Conservation (phyloP, 2,888 invertebrate species). For the Keiferia lycopersicella region DNA sequence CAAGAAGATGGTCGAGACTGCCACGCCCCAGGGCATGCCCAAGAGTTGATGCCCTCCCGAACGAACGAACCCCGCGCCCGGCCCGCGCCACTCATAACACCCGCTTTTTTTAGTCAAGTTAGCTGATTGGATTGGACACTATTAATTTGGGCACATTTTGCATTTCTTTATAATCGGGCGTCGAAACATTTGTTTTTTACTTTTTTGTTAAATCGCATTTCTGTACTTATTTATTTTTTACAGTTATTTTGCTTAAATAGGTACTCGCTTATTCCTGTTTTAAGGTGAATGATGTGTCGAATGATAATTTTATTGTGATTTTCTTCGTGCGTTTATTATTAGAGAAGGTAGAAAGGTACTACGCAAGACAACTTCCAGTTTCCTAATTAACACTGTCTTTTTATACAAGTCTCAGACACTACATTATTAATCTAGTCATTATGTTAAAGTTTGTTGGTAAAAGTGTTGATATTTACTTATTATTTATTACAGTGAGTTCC, state of each 20-base stretch:
- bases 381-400: constrained; percentile 68
- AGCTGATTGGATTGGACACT: constrained; percentile 65
- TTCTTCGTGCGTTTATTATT: constrained; percentile 65
- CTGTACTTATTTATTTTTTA: constrained; percentile 52
- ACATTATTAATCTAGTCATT: constrained; percentile 74
- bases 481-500: constrained; percentile 61
- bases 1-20: constrained; percentile 88
- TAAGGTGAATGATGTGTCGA: constrained; percentile 65
- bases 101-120: constrained; percentile 61
- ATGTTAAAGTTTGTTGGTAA: constrained; percentile 72
- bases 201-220: constrained; percentile 70
- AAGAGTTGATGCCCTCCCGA: constrained; percentile 76
- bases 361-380: constrained; percentile 69
- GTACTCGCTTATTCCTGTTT: constrained; percentile 70
- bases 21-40: constrained; percentile 82
- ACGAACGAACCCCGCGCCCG: constrained; percentile 61
- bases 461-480: constrained; percentile 59
- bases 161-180: constrained; percentile 76
- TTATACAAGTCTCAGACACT: constrained; percentile 62
- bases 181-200: constrained; percentile 49
- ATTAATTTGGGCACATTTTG: constrained; percentile 75
- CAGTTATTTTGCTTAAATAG: constrained; percentile 69
- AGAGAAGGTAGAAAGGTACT: constrained; percentile 56
- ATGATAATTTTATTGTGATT: constrained; percentile 59
- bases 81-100: constrained; percentile 58